Evolutionary conservation across 2,888 invertebrate genomes (phyloP).

Genomic region (Criorhina ranunculi): DNA sequence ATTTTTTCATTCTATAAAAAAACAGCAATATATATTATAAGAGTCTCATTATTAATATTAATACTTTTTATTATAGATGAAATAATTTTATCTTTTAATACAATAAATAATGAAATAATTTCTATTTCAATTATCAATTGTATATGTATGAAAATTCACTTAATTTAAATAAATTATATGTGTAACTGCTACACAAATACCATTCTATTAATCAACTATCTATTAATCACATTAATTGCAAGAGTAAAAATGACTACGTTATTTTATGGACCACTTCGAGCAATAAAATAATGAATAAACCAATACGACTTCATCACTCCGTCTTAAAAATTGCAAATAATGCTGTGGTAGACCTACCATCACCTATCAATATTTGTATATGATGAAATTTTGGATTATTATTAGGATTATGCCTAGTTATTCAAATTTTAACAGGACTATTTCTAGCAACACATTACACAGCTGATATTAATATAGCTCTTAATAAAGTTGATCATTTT

Average conservation of each 20-base stretch:
- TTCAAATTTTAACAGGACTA: slow-evolving; percentile 89
- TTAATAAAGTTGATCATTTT: slow-evolving; percentile 89
- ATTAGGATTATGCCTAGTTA: slow-evolving; percentile 87
- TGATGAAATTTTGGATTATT: slow-evolving; percentile 83
- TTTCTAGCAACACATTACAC: slow-evolving; percentile 90
- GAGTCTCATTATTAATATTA: slow-evolving; percentile 79
- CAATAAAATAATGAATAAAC: slow-evolving; percentile 55
- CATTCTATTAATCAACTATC: slow-evolving; percentile 86
- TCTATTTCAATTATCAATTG: slow-evolving; percentile 79
- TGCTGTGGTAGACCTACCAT: too few relatives aligned
- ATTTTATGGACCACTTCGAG: slow-evolving; percentile 86
- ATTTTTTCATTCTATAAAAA: slow-evolving; percentile 84
- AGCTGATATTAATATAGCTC: slow-evolving; percentile 87
- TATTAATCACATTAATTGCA: slow-evolving; percentile 87
- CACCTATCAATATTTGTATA: too few relatives aligned
- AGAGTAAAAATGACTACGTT: slow-evolving; percentile 86
- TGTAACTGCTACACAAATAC: slow-evolving; percentile 85
- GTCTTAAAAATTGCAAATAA: too few relatives aligned
- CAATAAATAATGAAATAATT: slow-evolving; percentile 83
- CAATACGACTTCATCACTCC: too few relatives aligned
- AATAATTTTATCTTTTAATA: slow-evolving; percentile 81
- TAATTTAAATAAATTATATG: slow-evolving; percentile 86
- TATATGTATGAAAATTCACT: slow-evolving; percentile 84
- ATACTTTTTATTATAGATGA: slow-evolving; percentile 78
- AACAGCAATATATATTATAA: slow-evolving; percentile 79